Evolutionary conservation across 2,888 invertebrate species (phyloP), one percentile per base, ranked within the genome.

Genomic region (Syritta pipiens): DNA sequence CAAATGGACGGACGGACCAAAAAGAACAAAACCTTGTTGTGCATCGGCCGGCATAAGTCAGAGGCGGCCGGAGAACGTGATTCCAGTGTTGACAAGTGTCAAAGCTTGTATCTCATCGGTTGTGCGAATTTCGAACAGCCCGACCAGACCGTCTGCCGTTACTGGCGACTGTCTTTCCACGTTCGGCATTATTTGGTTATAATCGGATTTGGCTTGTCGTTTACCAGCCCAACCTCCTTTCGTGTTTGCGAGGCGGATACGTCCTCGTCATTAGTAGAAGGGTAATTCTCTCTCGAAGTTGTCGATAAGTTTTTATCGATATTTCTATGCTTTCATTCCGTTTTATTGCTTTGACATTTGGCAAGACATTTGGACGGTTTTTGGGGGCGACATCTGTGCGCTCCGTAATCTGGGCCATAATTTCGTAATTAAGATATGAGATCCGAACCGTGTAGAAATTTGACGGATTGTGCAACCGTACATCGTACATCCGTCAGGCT

Each of bases 131-230:
- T 35, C 17, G 40, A 48, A 60, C 28, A 20, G 30, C 46, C 51
- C 10, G 9, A 19, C 9, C 4, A 10, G 40, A 40, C 24, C n/a
- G 35, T 7, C 37, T 32, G 30, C 30, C 4, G n/a, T 30, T 17
- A 19, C n/a, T 2, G 17, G n/a, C 24, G 62, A 49, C 28, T 24
- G 32, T 44, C 44, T 51, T 68, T 68, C 32, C 42, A 28, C 17
- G 49, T 59, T 28, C 28, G 40, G 67, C 48, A 44, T 53, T 48
- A 59, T 67, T 72, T 42, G 26, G 55, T 55, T 72, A 53, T 76
- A 72, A 77, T 77, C 67, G 77, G 72, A 77, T 77, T 77, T 48
- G 24, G 72, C 44, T 65, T 60, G 65, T 77, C 72, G 67, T 59
- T 71, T 72, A 59, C 57, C 69, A 24, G 60, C 49, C 48, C 65